Evolutionary conservation across 2,113 vertebrate genomes (phyloP), one percentile per base, ranked within the genome.

Genomic region (Rhadina sibilatrix): DNA sequence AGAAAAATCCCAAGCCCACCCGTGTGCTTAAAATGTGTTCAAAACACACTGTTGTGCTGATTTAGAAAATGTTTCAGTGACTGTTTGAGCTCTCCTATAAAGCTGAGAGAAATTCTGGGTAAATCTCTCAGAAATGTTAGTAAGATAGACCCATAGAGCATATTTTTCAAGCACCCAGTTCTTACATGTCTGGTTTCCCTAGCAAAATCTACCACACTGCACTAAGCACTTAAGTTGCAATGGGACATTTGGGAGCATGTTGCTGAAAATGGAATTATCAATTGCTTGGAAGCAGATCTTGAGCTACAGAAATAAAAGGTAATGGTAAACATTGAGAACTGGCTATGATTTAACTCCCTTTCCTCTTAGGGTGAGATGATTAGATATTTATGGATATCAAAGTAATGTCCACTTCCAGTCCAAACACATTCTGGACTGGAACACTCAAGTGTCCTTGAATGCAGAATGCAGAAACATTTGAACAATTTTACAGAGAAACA

Each of bases 261-360:
- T 91, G 74, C 78, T 85, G 74, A 90, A 94, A 94, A 89, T 56
- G 30, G 56, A n/a, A 90, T 93, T 94, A 93, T 76, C 66, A 72
- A 60, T 40, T 93, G 78, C 82, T 88, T 81, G 44, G 85, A 95
- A 93, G 53, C 15, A 70, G 52, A 87, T 63, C 46, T 83, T 68
- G n/a, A 85, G 28, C 31, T 85, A 88, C 18, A 71, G 50, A 90
- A 91, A 78, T 66, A 82, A 63, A 60, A 82, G 38, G 61, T 69
- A 94, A 72, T 50, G 8, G 28, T 35, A 78, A 87, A 87, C 56
- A 17, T 12, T 90, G 66, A 94, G 66, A 87, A 77, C 10, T 40
- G 31, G 15, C n/a, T 38, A 37, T 49, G 40, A 82, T 54, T 72
- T 79, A 76, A 56, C 31, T 46, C 13, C n/a, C 47, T 31, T 72